Base-by-base conservation (phyloP, 2,113 vertebrate species). In the Daubentonia madagascariensis region DNA sequence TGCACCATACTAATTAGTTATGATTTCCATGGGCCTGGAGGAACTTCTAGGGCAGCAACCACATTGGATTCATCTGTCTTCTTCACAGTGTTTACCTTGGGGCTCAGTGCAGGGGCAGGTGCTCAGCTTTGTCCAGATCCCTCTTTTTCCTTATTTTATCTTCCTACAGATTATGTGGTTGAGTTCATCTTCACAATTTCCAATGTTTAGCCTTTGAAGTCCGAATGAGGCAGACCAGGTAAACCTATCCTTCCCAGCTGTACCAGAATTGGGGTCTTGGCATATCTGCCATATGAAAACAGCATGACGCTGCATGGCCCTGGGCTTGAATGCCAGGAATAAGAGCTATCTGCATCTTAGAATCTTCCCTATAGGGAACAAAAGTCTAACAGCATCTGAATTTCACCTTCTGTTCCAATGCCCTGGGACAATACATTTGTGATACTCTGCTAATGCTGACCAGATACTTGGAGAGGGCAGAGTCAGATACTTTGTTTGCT, bases 61-160 rank as follows among this genome's bases (percentile, higher is more conserved):
- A 4, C 17, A 0, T 0, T 0, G 22, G 18, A 18, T 1, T 40
- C 17, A 0, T 32, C 5, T 6, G 61, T 25, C 35, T 35, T 23
- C n/a, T 91, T 45, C 37, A 3, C 48, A 3, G 54, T 2, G 4
- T 35, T 18, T 6, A 40, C 6, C 25, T 25, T 10, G 0, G 35
- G 30, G 50, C 7, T 5, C 37, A 0, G 28, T 6, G 1, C 2
- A 5, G 2, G 2, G 18, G 61, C 48, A 11, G 25, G 23, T 40
- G 63, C 22, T 45, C 13, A 18, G 17, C 18, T n/a, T 18, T 0
- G 2, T 6, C 37, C 3, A 4, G 20, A 12, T 22, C 65, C 5
- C 17, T 68, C 17, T 45, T 32, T 11, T 2, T 37, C 18, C 57
- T 30, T 0, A 8, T 8, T 37, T 73, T 25, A n/a, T 59, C 80